Conservation (phyloP, 2,113 vertebrate species). For the Amblyornis subalaris region DNA sequence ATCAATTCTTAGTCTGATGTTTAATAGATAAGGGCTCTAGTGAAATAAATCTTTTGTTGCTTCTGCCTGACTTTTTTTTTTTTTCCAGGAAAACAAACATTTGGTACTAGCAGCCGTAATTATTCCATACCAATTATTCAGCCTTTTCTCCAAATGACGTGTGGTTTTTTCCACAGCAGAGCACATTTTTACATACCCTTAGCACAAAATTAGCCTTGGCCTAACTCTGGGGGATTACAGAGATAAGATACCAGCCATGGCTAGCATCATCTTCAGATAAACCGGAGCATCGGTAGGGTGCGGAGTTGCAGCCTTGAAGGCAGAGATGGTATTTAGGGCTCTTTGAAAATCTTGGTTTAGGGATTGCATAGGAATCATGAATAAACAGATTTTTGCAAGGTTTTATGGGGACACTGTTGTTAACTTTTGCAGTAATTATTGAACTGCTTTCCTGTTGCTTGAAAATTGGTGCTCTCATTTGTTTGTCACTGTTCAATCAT, state of each 20-base stretch:
- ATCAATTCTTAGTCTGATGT: background rate
- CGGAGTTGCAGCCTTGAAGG: background rate
- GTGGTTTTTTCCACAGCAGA: background rate
- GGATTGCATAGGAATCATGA: background rate
- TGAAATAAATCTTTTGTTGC: background rate
- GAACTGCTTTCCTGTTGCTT: background rate
- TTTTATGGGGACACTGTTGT: background rate
- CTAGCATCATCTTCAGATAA: background rate
- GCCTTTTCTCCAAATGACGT: background rate
- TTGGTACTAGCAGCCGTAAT: background rate
- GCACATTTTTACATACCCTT: background rate
- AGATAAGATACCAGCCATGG: slow-evolving; percentile 11
- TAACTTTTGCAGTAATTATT: background rate
- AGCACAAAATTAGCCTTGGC: background rate
- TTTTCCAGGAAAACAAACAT: background rate
- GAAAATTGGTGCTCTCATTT: background rate
- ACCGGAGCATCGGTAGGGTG: background rate
- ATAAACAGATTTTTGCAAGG: background rate
- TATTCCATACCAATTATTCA: background rate
- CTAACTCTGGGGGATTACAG: background rate
- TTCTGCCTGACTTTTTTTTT: background rate
- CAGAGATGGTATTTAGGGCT: background rate
- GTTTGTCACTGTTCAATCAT: background rate
- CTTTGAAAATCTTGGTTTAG: background rate
- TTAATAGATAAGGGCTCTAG: background rate